Percentiles rank a stretch among this genome's conserved stretches.
These are phyloP conservation scores for Hydrophis major DNA, from an alignment of 2,797 vertebrate species.

Conservation along the genomic window DNA sequence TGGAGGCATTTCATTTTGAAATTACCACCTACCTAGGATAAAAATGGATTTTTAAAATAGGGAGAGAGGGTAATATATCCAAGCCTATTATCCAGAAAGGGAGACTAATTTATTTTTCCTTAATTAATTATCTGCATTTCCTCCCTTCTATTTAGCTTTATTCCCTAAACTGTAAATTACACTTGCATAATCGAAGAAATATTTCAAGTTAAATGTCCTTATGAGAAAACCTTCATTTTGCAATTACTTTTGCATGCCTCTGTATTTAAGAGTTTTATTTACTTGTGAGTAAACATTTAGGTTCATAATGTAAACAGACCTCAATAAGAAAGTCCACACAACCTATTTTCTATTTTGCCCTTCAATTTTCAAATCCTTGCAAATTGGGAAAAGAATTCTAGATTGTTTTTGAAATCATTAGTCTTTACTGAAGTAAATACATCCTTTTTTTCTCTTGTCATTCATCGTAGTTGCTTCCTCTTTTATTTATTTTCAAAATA, in stretches of 20 bases:
- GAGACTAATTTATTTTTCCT: conserved; percentile 44
- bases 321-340: neutral
- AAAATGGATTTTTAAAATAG: conserved; percentile 2
- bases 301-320: neutral
- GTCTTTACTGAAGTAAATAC: neutral
- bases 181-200: conserved; percentile 48
- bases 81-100: conserved; percentile 10
- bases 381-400: neutral
- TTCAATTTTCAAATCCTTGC: neutral
- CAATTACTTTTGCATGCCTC: neutral
- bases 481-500: neutral
- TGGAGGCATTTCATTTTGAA: rapidly evolving
- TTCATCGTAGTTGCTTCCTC: neutral
- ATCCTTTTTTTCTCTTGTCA: neutral
- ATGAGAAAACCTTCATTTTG: neutral
- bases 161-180: conserved; percentile 45
- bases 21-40: neutral
- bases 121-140: conserved; percentile 56
- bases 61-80: neutral
- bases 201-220: conserved; percentile 42
- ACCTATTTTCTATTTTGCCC: neutral
- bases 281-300: neutral
- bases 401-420: neutral
- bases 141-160: conserved; percentile 37
- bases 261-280: neutral